These are phyloP conservation scores for Germaria angustata DNA, from an alignment of 2,888 invertebrate species.

Conservation along the genomic window DNA sequence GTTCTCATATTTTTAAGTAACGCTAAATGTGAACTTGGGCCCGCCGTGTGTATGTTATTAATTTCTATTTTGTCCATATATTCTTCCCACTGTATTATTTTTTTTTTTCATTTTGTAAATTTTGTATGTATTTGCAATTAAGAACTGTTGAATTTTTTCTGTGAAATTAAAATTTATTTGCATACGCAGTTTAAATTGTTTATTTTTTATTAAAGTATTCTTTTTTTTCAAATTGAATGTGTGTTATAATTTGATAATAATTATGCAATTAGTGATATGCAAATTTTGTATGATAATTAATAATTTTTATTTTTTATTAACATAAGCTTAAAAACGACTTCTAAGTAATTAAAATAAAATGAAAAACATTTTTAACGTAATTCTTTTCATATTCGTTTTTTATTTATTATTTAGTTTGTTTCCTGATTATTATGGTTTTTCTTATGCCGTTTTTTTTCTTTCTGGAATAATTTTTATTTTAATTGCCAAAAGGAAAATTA, in stretches of 20 bases:
- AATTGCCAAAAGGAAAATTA: too few relatives aligned
- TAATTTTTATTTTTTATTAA: constrained; percentile 11
- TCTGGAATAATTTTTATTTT: too few relatives aligned
- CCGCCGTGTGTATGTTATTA: too few relatives aligned
- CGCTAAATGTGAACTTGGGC: too few relatives aligned
- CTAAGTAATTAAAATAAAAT: constrained; percentile 55
- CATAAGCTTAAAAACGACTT: constrained; percentile 2
- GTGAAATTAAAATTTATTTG: constrained; percentile 9
- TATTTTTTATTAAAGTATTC: constrained; percentile 12
- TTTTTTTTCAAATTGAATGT: background rate
- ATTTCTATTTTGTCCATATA: too few relatives aligned
- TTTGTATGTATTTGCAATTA: constrained; percentile 3
- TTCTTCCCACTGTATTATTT: background rate
- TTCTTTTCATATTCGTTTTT: too few relatives aligned
- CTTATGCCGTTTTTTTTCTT: too few relatives aligned
- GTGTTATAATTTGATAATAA: constrained; percentile 37
- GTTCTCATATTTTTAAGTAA: too few relatives aligned
- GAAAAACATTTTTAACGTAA: constrained; percentile 54
- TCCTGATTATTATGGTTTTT: constrained; percentile 39
- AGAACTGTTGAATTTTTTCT: constrained; percentile 8
- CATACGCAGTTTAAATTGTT: background rate
- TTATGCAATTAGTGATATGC: constrained; percentile 56
- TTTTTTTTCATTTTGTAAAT: background rate
- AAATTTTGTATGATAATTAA: constrained; percentile 43
- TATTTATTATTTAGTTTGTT: constrained; percentile 26